phyloP scores from a whole-genome alignment of 2,113 vertebrate genomes.

The Sceloporus tristichus region DNA sequence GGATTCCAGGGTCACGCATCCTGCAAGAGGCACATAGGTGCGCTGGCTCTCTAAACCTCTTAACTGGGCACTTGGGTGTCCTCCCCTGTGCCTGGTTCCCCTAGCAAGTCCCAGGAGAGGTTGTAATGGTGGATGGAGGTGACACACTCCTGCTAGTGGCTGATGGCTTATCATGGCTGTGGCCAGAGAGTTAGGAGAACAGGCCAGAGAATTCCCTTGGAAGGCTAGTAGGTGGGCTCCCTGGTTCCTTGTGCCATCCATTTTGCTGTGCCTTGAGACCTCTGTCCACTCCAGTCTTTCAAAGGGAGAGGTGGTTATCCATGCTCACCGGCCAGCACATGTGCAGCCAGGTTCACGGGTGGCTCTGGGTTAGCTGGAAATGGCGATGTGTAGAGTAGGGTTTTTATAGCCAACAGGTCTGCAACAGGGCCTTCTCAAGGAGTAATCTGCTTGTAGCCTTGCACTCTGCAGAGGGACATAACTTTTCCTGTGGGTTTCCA shows the following conservation, averaged over 20 bases:
- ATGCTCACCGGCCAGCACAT: neutral
- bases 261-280: neutral
- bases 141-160: neutral
- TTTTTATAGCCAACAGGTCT: neutral
- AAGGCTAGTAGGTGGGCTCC: neutral
- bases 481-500: too few relatives aligned
- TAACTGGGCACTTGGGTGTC: neutral
- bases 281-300: neutral
- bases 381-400: too few relatives aligned
- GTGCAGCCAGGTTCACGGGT: neutral
- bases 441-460: neutral
- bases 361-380: neutral
- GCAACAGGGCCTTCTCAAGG: neutral
- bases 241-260: neutral
- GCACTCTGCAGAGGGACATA: neutral
- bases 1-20: too few relatives aligned
- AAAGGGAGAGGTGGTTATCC: neutral
- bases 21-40: too few relatives aligned
- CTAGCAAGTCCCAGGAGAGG: neutral
- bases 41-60: neutral
- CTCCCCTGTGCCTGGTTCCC: neutral
- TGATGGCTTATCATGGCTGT: too few relatives aligned
- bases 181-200: accelerated
- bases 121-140: neutral
- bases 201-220: neutral